Conservation (phyloP, 2,113 vertebrate genomes). For the Pseudorhombus dupliciocellatus region DNA sequence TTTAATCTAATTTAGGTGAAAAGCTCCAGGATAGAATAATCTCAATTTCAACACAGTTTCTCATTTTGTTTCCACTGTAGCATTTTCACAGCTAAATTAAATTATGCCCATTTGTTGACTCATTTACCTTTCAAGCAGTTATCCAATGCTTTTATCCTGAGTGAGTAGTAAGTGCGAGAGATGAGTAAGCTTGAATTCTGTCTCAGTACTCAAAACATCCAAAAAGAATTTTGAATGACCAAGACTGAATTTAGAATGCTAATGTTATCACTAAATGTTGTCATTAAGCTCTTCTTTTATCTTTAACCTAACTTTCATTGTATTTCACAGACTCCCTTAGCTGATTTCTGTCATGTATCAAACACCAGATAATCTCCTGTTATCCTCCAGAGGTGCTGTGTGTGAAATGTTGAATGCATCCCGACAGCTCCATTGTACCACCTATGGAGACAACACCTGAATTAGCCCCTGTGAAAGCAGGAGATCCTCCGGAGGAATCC, state of each 20-base stretch:
- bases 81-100: conserved; percentile 25
- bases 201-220: conserved; percentile 9
- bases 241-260: conserved; percentile 15
- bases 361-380: neutral
- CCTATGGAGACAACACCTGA: too few species aligned
- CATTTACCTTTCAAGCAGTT: conserved; percentile 47
- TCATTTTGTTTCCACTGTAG: conserved; percentile 14
- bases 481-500: too few species aligned
- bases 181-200: conserved; percentile 22
- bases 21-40: conserved; percentile 30
- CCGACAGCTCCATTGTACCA: too few species aligned
- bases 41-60: conserved; percentile 31
- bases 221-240: conserved; percentile 25
- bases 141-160: conserved; percentile 31
- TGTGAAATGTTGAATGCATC: neutral
- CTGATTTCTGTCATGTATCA: neutral
- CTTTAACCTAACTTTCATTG: neutral
- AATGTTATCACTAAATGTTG: conserved; percentile 14
- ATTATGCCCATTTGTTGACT: conserved; percentile 41
- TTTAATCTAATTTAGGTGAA: conserved; percentile 45
- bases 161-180: conserved; percentile 24
- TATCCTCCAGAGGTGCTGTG: neutral
- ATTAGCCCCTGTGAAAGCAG: too few species aligned
- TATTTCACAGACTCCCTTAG: neutral
- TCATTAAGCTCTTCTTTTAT: neutral